Percentiles rank a stretch among this genome's conserved stretches.
These are phyloP conservation scores for Sapajus apella DNA, from an alignment of 2,113 vertebrate species.

Conservation along the genomic window DNA sequence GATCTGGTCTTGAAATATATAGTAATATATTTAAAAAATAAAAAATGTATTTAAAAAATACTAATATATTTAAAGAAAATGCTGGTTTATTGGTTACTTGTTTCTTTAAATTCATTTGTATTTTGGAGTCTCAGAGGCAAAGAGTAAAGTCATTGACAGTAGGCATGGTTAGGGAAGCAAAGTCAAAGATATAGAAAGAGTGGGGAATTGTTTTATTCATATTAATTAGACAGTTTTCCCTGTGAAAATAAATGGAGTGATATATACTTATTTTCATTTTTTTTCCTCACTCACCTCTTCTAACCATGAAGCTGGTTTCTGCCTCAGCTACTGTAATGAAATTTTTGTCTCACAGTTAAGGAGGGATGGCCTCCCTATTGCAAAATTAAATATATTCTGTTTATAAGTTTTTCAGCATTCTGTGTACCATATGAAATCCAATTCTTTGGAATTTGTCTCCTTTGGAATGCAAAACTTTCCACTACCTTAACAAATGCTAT, in stretches of 20 bases:
- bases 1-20: neutral
- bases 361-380: neutral
- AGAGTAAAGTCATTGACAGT: neutral
- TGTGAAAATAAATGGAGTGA: neutral
- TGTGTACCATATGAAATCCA: neutral
- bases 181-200: neutral
- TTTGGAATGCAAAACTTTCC: neutral
- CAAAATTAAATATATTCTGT: neutral
- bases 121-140: neutral
- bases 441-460: neutral
- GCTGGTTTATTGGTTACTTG: neutral
- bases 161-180: neutral
- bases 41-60: too few relatives aligned
- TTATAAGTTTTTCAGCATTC: neutral
- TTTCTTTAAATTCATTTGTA: neutral
- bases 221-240: too few relatives aligned
- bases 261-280: neutral
- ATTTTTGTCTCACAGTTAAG: neutral
- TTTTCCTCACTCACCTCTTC: neutral
- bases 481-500: neutral
- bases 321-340: neutral
- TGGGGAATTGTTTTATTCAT: neutral
- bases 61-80: constrained; percentile 30
- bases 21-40: neutral
- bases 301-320: neutral